Evolutionary conservation across 1,140 invertebrate species (phyloP).

Genomic region (Drosophila ercepeae): DNA sequence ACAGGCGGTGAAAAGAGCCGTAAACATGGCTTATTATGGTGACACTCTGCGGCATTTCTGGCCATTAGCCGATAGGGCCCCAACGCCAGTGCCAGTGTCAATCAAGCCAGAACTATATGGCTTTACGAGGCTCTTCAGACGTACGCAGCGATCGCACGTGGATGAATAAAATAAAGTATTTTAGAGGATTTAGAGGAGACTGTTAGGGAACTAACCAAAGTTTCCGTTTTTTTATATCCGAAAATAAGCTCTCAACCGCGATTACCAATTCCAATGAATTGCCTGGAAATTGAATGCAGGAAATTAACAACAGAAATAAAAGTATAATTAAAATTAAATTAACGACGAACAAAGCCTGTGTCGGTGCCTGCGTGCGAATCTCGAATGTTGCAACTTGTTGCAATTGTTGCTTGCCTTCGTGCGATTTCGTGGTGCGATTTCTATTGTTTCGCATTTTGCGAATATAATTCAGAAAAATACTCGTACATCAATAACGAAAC

Average conservation of each 20-base stretch:
- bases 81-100: constrained; percentile 11
- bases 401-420: constrained; percentile 35
- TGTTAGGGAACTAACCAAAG: background rate
- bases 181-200: too few species aligned
- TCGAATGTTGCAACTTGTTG: constrained; percentile 20
- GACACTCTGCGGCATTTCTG: constrained; percentile 23
- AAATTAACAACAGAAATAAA: constrained; percentile 27
- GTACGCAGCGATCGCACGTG: background rate
- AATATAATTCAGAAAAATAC: constrained; percentile 46
- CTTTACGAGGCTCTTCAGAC: background rate
- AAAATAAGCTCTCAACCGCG: background rate
- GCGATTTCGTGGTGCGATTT: constrained; percentile 40
- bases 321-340: constrained; percentile 51
- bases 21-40: constrained; percentile 44
- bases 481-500: constrained; percentile 34
- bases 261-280: constrained; percentile 14
- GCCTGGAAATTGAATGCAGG: constrained; percentile 22
- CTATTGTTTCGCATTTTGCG: constrained; percentile 58
- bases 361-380: constrained; percentile 34
- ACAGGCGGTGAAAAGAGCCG: constrained; percentile 15
- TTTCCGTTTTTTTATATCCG: background rate
- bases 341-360: constrained; percentile 17
- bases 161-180: background rate
- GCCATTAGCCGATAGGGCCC: constrained; percentile 26
- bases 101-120: constrained; percentile 12